Conservation (phyloP, 37 sponge, comb jelly and placozoan species). For the Ianthella basta region DNA sequence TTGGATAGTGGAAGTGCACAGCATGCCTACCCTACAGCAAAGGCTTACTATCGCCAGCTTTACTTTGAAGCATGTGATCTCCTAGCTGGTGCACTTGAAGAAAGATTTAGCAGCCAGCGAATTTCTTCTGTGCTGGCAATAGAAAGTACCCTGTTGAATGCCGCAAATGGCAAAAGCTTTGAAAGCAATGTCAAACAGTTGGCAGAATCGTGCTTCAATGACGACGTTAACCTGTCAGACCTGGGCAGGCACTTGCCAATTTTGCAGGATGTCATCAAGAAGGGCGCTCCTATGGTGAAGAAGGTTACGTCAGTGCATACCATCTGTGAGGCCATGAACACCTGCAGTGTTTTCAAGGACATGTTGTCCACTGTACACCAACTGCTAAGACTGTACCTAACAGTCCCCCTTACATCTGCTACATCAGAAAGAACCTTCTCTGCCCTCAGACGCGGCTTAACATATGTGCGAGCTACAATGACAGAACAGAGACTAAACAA, state of each 20-base stretch:
- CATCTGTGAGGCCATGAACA: conserved; percentile 66
- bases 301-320: conserved; percentile 55
- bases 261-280: conserved; percentile 51
- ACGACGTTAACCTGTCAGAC: conserved; percentile 47
- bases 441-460: conserved; percentile 7
- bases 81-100: conserved; percentile 31
- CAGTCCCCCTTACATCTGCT: conserved; percentile 14
- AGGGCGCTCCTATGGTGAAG: conserved; percentile 44
- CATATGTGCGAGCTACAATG: conserved; percentile 23
- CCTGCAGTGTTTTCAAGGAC: conserved; percentile 2
- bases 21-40: conserved; percentile 36
- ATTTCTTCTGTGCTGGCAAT: conserved; percentile 36
- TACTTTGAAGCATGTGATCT: conserved; percentile 72
- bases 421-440: conserved; percentile 29
- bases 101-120: conserved; percentile 41
- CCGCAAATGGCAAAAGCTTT: conserved; percentile 38
- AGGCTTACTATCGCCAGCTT: conserved; percentile 34
- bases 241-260: conserved; percentile 52
- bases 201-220: conserved; percentile 45
- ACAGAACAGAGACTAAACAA: conserved; percentile 62
- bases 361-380: conserved; percentile 37
- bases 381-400: conserved; percentile 35
- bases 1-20: conserved; percentile 44
- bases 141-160: conserved; percentile 44
- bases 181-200: conserved; percentile 24